A percentile compares a stretch with the other conserved stretches of the same genome.
Conservation (phyloP, 1,140 invertebrate genomes). For the Drosophila insularis region DNA sequence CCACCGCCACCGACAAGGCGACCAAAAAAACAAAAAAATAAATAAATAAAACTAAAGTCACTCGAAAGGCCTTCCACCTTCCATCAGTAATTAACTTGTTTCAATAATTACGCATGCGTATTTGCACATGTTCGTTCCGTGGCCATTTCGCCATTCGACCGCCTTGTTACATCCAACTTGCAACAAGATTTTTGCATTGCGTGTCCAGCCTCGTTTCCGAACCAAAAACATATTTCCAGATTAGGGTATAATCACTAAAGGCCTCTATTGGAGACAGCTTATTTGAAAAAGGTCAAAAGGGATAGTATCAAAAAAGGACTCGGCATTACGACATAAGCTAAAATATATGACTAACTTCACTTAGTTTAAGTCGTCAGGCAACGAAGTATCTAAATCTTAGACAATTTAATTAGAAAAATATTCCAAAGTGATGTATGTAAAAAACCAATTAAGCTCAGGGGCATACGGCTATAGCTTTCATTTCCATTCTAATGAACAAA, state of each 20-base stretch:
- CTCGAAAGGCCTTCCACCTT: slow-evolving; percentile 48
- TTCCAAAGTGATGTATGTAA: too few relatives aligned
- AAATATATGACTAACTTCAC: too few relatives aligned
- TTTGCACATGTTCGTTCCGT: slow-evolving; percentile 77
- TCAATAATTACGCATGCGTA: slow-evolving; percentile 80
- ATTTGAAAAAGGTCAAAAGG: neutral
- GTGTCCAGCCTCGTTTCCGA: slow-evolving; percentile 43
- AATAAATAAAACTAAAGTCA: slow-evolving; percentile 16
- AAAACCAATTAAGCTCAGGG: too few relatives aligned
- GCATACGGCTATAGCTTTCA: too few relatives aligned
- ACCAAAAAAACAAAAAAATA: too few relatives aligned
- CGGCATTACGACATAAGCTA: too few relatives aligned
- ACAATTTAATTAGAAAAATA: too few relatives aligned
- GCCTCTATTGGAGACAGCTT: neutral
- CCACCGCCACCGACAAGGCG: neutral
- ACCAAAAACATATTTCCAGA: neutral
- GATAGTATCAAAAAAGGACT: too few relatives aligned
- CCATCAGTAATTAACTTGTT: slow-evolving; percentile 78
- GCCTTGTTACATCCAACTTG: slow-evolving; percentile 48
- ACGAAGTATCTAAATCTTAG: too few relatives aligned
- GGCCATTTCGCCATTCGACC: slow-evolving; percentile 12
- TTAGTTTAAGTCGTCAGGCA: too few relatives aligned
- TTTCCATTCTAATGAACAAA: too few relatives aligned
- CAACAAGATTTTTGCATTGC: slow-evolving; percentile 80
- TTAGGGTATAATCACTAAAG: slow-evolving; percentile 23